Percentiles rank a stretch among this genome's conserved stretches.
phyloP scores from a whole-genome alignment of 2,113 vertebrate species.

The Microtus ochrogaster region DNA sequence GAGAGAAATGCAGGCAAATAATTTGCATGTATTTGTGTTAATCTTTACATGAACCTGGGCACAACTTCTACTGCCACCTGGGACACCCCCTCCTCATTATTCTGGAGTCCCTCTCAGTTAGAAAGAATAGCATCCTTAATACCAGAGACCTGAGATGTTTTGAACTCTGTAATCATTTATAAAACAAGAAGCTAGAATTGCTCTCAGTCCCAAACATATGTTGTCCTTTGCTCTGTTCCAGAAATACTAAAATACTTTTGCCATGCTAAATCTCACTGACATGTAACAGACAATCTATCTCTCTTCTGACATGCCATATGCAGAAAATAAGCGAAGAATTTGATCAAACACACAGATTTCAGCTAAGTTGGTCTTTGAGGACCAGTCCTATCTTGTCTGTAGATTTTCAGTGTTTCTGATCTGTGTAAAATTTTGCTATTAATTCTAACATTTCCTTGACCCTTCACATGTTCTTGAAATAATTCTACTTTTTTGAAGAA shows the following conservation, averaged over 20 bases:
- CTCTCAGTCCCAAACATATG: neutral
- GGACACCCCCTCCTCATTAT: rapidly evolving
- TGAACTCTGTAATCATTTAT: neutral
- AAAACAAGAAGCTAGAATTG: neutral
- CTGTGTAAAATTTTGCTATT: neutral
- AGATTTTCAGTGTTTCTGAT: neutral
- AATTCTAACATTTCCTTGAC: neutral
- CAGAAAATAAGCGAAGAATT: neutral
- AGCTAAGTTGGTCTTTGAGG: neutral
- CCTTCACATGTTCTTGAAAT: neutral
- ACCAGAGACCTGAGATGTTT: neutral
- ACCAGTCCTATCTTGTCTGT: neutral
- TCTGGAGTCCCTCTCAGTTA: rapidly evolving
- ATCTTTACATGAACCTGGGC: neutral
- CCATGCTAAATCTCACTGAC: neutral
- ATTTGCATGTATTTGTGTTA: neutral
- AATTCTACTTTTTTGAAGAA: neutral
- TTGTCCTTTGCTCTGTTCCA: neutral
- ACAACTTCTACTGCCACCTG: neutral
- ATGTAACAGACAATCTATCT: neutral
- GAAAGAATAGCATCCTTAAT: neutral
- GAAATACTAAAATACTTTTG: neutral
- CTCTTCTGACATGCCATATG: neutral
- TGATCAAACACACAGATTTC: neutral
- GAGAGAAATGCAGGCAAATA: too few relatives aligned